phyloP scores from a whole-genome alignment of 2,797 vertebrate species.

The Salmo trutta region DNA sequence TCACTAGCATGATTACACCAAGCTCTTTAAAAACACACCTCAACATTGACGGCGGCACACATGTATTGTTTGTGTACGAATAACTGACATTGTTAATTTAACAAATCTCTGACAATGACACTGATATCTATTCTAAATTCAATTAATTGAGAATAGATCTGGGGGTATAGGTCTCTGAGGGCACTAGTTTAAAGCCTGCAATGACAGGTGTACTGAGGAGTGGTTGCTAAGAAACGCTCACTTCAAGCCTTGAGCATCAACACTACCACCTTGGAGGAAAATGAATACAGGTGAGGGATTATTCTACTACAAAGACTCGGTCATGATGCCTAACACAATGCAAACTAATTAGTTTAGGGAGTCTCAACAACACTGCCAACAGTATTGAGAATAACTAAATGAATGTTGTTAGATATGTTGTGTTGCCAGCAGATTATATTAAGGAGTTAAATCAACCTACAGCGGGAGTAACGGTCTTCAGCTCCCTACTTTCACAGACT shows the following conservation, averaged over 20 bases:
- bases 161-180: too few relatives aligned
- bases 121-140: too few relatives aligned
- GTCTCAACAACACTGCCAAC: neutral
- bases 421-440: neutral
- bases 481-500: neutral
- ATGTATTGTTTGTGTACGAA: too few relatives aligned
- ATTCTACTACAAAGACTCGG: conserved; percentile 9
- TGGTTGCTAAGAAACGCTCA: conserved; percentile 14
- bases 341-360: neutral
- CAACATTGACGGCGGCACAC: too few relatives aligned
- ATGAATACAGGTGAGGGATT: neutral
- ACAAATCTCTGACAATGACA: too few relatives aligned
- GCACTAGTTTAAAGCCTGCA: neutral
- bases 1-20: too few relatives aligned
- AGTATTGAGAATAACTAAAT: neutral
- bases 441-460: neutral
- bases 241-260: neutral
- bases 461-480: neutral
- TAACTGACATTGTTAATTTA: too few relatives aligned
- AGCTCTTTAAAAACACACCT: too few relatives aligned
- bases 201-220: conserved; percentile 6
- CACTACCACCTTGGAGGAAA: neutral
- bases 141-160: too few relatives aligned
- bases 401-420: neutral
- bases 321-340: too few relatives aligned